Evolutionary conservation across 2,113 vertebrate genomes (phyloP).

Genomic region (Chroicocephalus ridibundus): DNA sequence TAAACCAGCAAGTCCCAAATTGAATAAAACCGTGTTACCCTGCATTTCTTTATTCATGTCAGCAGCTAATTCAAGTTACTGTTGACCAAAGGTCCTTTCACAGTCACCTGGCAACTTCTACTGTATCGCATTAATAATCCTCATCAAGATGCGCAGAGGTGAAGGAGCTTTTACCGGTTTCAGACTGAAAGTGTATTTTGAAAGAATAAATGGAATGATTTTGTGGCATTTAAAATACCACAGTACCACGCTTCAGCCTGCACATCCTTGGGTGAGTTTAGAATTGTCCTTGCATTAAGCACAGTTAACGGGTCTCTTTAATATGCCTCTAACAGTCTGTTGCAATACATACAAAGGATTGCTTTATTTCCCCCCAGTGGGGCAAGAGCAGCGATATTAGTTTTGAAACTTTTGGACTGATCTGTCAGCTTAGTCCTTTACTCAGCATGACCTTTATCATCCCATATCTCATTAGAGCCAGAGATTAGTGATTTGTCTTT

Average conservation of each 20-base stretch:
- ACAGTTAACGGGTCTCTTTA: neutral
- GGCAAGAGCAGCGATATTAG: neutral
- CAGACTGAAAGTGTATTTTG: neutral
- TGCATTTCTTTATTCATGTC: neutral
- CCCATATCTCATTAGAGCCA: neutral
- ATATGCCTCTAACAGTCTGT: neutral
- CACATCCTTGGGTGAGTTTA: neutral
- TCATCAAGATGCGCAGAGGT: constrained; percentile 10
- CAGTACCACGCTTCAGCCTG: neutral
- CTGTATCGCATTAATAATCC: constrained; percentile 36
- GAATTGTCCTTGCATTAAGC: constrained; percentile 28
- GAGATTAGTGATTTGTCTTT: constrained; percentile 39
- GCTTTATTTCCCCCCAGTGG: neutral
- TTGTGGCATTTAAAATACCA: neutral
- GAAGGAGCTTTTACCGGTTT: neutral
- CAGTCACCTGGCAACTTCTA: constrained; percentile 26
- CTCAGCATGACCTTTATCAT: constrained; percentile 42
- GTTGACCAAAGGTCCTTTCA: constrained; percentile 38
- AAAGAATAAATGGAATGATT: constrained; percentile 14
- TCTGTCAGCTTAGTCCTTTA: neutral
- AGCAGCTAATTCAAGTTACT: constrained; percentile 19
- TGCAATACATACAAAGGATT: neutral
- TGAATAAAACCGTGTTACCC: neutral
- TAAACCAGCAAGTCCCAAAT: neutral
- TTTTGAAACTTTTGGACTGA: constrained; percentile 18